Evolutionary conservation across 1,140 invertebrate species (phyloP).

Genomic region (Orchesella cincta): DNA sequence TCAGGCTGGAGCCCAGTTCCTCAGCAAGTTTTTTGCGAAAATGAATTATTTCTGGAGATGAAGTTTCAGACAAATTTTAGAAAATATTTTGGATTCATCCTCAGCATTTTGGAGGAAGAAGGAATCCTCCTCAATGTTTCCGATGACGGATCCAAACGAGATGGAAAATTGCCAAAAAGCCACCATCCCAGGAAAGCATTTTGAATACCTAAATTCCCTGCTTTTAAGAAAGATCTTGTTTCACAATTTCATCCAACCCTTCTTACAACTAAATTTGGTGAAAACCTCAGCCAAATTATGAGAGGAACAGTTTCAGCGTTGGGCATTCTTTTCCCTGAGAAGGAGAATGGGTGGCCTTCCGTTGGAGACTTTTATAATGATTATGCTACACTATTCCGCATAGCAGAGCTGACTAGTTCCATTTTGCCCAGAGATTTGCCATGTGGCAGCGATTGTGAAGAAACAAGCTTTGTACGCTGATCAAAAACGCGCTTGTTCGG

Average conservation of each 20-base stretch:
- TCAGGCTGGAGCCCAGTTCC: constrained; percentile 18
- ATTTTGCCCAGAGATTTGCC: too few relatives aligned
- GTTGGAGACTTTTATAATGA: not conserved
- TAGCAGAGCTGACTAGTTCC: too few relatives aligned
- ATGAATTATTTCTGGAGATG: not conserved
- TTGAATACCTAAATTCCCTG: not conserved
- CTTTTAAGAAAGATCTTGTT: not conserved
- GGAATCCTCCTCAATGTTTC: not conserved
- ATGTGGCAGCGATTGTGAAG: too few relatives aligned
- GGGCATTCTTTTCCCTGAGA: not conserved
- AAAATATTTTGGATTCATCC: not conserved
- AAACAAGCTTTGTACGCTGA: not conserved
- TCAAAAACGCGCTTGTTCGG: not conserved
- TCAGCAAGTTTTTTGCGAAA: not conserved
- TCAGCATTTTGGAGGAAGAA: not conserved
- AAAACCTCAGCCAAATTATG: not conserved
- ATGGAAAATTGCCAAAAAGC: not conserved
- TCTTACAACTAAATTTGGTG: too few relatives aligned
- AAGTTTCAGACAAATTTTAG: not conserved
- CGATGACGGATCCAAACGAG: not conserved
- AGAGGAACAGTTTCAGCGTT: not conserved
- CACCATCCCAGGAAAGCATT: not conserved
- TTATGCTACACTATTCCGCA: too few relatives aligned
- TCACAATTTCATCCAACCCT: too few relatives aligned
- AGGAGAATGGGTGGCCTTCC: not conserved